Base-by-base conservation (phyloP, 2,888 invertebrate species). In the Saturnia japonica region DNA sequence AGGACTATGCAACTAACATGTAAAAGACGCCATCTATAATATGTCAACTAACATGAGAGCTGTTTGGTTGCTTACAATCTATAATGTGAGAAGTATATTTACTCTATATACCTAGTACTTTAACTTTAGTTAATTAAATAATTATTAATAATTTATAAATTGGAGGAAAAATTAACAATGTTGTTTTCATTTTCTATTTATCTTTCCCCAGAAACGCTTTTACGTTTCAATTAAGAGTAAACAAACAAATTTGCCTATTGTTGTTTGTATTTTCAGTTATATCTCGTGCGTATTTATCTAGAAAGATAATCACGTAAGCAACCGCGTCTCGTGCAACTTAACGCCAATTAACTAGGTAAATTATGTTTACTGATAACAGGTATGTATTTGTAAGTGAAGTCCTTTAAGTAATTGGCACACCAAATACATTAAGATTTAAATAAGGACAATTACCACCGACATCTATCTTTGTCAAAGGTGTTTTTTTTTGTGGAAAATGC, bases 271-370 rank as follows among this genome's bases (percentile, higher is more conserved):
- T 66, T 66, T 66, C 66, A 67, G 66, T 66, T 66, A 51, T 66
- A 45, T 43, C 57, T 40, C 57, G 62, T 60, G 47, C 70, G 72
- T 69, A 73, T 72, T 73, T 71, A 72, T 43, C 25, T 47, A 72
- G 54, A 54, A 54, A 67, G 62, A 45, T 70, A 72, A 74, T 71
- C 73, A 71, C 70, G 60, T 19, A 62, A 70, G 45, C 68, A 70
- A 68, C 34, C 69, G 72, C 57, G 66, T 68, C 62, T 66, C 72
- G 45, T 68, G 73, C 71, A 72, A 74, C 40, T 72, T 68, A 57
- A 67, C 72, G 60, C 68, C 67, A 72, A 73, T 71, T 75, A 69
- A 68, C 67, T 72, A 72, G 71, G 72, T 74, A 77, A 73, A 78
- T 72, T 57, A 70, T 57, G 69, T 72, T 64, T 67, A 72, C 72